These are phyloP conservation scores for Cephus rjabovi DNA, from an alignment of 2,888 invertebrate species.

Conservation along the genomic window DNA sequence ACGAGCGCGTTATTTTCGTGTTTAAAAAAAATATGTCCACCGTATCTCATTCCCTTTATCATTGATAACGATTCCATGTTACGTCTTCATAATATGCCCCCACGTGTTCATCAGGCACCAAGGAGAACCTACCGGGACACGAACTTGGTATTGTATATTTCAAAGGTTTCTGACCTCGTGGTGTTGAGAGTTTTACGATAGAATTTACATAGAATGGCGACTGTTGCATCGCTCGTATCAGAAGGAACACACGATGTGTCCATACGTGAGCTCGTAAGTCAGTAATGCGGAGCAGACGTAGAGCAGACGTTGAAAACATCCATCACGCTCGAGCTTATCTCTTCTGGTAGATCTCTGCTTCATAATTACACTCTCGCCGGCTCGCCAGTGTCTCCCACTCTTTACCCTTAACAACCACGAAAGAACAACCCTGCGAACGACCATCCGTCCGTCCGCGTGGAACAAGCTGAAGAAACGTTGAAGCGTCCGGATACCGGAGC, in stretches of 20 bases:
- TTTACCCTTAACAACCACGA: slow-evolving; percentile 10
- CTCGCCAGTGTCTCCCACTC: slow-evolving; percentile 5
- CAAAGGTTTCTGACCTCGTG: slow-evolving; percentile 34
- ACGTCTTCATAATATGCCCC: neutral
- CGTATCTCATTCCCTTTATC: neutral
- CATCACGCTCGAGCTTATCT: slow-evolving; percentile 64
- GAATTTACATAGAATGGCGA: slow-evolving; percentile 62
- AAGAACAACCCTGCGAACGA: slow-evolving; percentile 9
- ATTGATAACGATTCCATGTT: neutral
- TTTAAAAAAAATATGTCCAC: neutral
- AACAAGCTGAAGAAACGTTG: neutral
- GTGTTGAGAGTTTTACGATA: slow-evolving; percentile 58
- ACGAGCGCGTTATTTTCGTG: neutral
- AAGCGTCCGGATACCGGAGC: neutral
- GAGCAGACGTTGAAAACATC: slow-evolving; percentile 66
- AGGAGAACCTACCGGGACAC: neutral
- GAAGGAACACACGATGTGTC: slow-evolving; percentile 34
- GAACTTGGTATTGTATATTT: neutral
- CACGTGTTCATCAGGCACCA: neutral
- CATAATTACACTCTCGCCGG: slow-evolving; percentile 64
- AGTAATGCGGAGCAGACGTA: slow-evolving; percentile 64
- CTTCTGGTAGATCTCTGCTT: slow-evolving; percentile 60
- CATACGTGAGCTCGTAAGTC: slow-evolving; percentile 40
- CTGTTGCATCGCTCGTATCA: slow-evolving; percentile 47
- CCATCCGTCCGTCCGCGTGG: neutral